Base-by-base conservation (phyloP, 37 sponge, comb jelly and placozoan species). In the Chondrilla cf. caribensis region DNA sequence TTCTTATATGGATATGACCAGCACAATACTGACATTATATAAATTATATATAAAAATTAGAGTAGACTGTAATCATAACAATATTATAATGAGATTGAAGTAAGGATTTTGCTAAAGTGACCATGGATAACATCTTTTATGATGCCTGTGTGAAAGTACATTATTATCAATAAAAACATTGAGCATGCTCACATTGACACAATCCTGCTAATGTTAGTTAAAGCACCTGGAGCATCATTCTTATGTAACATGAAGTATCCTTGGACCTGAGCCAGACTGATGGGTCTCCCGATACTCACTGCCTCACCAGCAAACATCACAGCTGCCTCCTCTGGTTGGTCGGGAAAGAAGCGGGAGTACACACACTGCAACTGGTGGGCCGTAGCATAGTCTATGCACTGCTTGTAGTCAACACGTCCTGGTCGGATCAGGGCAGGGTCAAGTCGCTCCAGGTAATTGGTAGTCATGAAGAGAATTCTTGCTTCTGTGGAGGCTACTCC, bases 401-500 rank as follows among this genome's bases (percentile, higher is more conserved):
- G 67, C 75, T 93, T 90, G 5, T 90, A 41, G 59, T 96, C 96
- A 18, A 96, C 93, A 18, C 96, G 79, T 14, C 96, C 96, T 7
- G 96, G 96, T 58, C 96, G 71, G 40, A 96, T 88, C 47, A 96
- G 81, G 11, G 96, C 96, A 60, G 89, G 87, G 72, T 96, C 96
- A 42, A 96, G 77, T 40, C 94, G 86, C 25, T 96, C 91, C 14
- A 85, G 64, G 72, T 96, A 93, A 82, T 96, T 96, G 17, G 96
- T 96, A 15, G 96, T 96, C 96, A 95, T 95, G 58, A 95, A 87
- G 33, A 92, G 79, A 2, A 95, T 81, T 33, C 94, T 83, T 0
- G 82, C 90, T 60, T 95, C 96, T 62, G 89, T 80, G 32, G 93
- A 89, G 1, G 90, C 90, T 21, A 92, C 96, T 21, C 96, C 96